Conservation (phyloP, 2,888 invertebrate species). For the Spisula solida region DNA sequence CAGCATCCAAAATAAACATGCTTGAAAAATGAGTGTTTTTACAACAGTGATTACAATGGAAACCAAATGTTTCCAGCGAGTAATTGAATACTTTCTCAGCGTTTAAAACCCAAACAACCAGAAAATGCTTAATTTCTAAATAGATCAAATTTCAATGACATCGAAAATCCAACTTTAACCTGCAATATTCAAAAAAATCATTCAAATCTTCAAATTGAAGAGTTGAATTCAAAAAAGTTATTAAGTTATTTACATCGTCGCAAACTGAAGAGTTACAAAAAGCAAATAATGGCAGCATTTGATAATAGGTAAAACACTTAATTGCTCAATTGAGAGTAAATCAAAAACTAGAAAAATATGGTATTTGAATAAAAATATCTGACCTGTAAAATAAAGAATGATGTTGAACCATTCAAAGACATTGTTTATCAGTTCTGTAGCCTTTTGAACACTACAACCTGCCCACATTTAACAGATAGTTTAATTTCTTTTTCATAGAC, state of each 20-base stretch:
- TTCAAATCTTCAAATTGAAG: constrained; percentile 8
- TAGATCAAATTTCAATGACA: constrained; percentile 10
- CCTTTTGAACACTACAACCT: constrained; percentile 10
- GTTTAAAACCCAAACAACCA: not conserved
- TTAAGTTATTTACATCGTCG: not conserved
- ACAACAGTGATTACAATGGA: constrained; percentile 9
- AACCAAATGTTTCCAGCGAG: not conserved
- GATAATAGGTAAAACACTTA: not conserved
- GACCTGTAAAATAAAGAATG: constrained; percentile 22
- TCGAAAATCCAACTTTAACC: constrained; percentile 12
- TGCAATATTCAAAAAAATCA: not conserved
- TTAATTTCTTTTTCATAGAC: constrained; percentile 49
- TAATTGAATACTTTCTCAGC: constrained; percentile 9
- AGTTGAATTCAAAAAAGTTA: not conserved
- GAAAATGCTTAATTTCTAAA: constrained; percentile 1
- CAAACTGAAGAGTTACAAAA: not conserved
- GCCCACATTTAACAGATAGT: not conserved
- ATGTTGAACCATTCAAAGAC: not conserved
- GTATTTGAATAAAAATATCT: not conserved
- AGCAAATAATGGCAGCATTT: not conserved
- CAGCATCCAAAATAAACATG: constrained; percentile 12
- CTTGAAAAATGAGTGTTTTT: constrained; percentile 25
- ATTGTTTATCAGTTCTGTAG: constrained; percentile 3
- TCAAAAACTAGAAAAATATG: not conserved
- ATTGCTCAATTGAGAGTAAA: not conserved